Base-by-base conservation (phyloP, 2,113 vertebrate species). In the Grallaria varia region DNA sequence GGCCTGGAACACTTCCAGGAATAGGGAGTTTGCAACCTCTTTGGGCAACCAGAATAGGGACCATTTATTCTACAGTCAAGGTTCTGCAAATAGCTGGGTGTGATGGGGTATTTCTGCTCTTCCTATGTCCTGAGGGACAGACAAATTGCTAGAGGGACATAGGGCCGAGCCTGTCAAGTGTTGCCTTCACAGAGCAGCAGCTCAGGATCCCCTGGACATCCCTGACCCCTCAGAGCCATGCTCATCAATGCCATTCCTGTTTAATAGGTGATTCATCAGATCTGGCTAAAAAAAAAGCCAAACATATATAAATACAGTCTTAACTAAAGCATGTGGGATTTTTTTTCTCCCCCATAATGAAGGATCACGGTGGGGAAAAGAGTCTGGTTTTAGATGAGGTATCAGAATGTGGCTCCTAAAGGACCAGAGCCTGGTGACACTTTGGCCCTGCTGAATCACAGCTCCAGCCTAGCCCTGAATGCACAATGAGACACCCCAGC, bases 391-490 rank as follows among this genome's bases (percentile, higher is more conserved):
- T 50, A 89, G 64, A n/a, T 0, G 5, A 89, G 52, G 44, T 84
- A 77, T 14, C 79, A 68, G 68, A 90, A 53, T n/a, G 16, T 25
- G 25, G 68, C 64, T 89, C 14, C 66, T 37, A 59, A 37, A 31
- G 62, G 67, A 53, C 68, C 53, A 33, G 64, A 23, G 55, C 13
- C 68, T 58, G 76, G 83, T 90, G 92, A 84, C 72, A 72, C 44
- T 81, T 93, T 92, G 96, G 88, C 90, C 90, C 31, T 0, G 25
- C 76, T 96, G 95, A 95, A 94, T 96, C 56, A 53, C 50, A 84
- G 72, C 68, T 71, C 52, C 4, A 30, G 92, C 75, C 72, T 33
- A 87, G 90, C 31, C 27, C 84, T 91, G 91, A 84, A 96, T 93
- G 63, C 81, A 22, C 76, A 89, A 84, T 78, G 93, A 95, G 85